Base-by-base conservation (phyloP, 1,140 invertebrate species). In the Aporrectodea caliginosa region DNA sequence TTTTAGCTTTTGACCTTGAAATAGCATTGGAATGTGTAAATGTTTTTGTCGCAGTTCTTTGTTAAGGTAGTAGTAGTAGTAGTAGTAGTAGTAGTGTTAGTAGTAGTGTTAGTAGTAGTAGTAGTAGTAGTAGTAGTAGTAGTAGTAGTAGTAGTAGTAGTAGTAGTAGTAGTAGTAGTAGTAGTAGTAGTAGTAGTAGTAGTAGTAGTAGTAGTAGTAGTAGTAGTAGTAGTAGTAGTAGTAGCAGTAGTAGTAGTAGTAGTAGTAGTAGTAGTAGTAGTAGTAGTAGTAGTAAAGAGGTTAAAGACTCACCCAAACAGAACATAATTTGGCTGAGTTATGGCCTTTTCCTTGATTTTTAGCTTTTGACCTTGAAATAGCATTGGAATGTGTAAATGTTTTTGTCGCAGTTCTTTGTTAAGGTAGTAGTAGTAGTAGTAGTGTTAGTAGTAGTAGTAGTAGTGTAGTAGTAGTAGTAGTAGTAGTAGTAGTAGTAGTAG, bases 401-500 rank as follows among this genome's bases (percentile, higher is more conserved):
- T n/a, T n/a, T n/a, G n/a, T n/a, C n/a, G n/a, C n/a, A n/a, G n/a
- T n/a, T n/a, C n/a, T n/a, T n/a, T n/a, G n/a, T n/a, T n/a, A n/a
- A n/a, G n/a, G n/a, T 58, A 58, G 6, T 58, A 58, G 6, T 58
- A 58, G 6, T 58, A 58, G 6, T 58, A 58, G 6, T 72, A 32
- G 2, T 72, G 27, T 72, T 32, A 32, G 2, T 72, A 58, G 6
- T 58, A 58, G 6, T 58, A 58, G 6, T 58, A 58, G 6, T 58
- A 58, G 6, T 58, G 43, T 58, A 58, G 43, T 58, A 58, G 43
- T 58, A 58, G 43, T 58, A 58, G 43, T 58, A 58, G 43, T 58
- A 58, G 43, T 58, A 58, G 43, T 58, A 58, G 43, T 58, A 58
- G 43, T 58, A 58, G 43, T 58, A 58, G 43, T 58, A 58, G 43